Conservation (phyloP, 1,140 invertebrate genomes). For the Cyphomyrmex costatus region DNA sequence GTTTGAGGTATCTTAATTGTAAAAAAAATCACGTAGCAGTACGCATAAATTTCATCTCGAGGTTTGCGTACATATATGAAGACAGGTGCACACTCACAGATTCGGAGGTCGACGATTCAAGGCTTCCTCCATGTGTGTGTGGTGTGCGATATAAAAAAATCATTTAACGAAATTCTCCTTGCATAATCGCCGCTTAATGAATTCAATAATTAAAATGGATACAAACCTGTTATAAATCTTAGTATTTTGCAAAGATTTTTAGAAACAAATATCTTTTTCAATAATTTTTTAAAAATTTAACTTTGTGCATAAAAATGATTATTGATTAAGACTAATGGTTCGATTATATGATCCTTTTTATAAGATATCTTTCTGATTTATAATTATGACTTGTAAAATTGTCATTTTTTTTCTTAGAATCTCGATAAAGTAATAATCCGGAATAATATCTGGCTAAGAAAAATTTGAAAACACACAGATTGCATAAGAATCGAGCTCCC, state of each 20-base stretch:
- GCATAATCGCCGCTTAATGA: not conserved
- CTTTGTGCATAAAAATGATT: not conserved
- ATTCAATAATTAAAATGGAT: not conserved
- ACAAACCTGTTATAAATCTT: not conserved
- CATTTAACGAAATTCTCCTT: not conserved
- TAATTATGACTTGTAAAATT: not conserved
- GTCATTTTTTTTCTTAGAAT: not conserved
- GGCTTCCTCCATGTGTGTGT: not conserved
- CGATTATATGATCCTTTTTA: not conserved
- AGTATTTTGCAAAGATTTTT: not conserved
- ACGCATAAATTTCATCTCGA: not conserved
- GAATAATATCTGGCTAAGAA: not conserved
- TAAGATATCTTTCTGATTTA: not conserved
- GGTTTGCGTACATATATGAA: not conserved
- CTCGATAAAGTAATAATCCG: not conserved
- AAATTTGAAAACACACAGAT: slow-evolving; percentile 13
- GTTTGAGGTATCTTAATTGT: not conserved
- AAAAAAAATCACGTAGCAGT: not conserved
- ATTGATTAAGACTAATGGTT: not conserved
- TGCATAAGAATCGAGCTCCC: not conserved
- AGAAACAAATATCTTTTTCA: not conserved
- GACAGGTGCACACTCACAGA: not conserved
- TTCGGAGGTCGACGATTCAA: not conserved
- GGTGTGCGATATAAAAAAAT: slow-evolving; percentile 7
- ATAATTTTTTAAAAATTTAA: not conserved